A percentile compares a stretch with the other conserved stretches of the same genome.
phyloP scores from a whole-genome alignment of 2,797 vertebrate genomes.

The Phalanger gymnotis region DNA sequence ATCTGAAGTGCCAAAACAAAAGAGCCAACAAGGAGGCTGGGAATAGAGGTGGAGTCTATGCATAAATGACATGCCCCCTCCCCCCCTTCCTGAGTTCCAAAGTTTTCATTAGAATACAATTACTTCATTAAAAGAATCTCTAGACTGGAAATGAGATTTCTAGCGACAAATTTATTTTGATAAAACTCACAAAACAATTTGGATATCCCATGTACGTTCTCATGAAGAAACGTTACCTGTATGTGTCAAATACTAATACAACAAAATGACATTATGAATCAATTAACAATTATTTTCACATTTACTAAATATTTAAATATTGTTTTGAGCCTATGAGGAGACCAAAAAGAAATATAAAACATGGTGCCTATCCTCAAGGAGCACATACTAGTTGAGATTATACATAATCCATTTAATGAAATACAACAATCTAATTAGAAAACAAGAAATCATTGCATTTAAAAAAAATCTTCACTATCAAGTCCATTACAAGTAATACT shows the following conservation, averaged over 20 bases:
- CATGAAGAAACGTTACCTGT: background rate
- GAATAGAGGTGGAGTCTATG: background rate
- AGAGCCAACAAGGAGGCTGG: fast-evolving
- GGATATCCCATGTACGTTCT: background rate
- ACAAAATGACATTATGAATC: background rate
- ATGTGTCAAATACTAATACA: background rate
- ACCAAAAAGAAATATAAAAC: background rate
- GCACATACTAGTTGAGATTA: background rate
- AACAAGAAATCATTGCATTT: background rate
- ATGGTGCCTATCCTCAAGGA: background rate
- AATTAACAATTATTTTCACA: background rate
- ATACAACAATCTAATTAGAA: background rate
- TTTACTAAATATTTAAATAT: background rate
- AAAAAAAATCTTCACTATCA: background rate
- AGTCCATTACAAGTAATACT: background rate
- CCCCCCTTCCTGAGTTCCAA: background rate
- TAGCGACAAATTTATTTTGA: background rate
- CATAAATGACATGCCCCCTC: fast-evolving
- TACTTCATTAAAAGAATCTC: background rate
- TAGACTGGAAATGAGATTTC: background rate
- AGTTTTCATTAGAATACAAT: background rate
- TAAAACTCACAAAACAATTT: background rate
- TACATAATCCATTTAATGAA: background rate
- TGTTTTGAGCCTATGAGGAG: background rate
- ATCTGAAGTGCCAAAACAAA: background rate